Percentiles rank a stretch among this genome's conserved stretches.
Evolutionary conservation across 2,113 vertebrate genomes (phyloP).

Genomic region (Genyomyrus donnyi): DNA sequence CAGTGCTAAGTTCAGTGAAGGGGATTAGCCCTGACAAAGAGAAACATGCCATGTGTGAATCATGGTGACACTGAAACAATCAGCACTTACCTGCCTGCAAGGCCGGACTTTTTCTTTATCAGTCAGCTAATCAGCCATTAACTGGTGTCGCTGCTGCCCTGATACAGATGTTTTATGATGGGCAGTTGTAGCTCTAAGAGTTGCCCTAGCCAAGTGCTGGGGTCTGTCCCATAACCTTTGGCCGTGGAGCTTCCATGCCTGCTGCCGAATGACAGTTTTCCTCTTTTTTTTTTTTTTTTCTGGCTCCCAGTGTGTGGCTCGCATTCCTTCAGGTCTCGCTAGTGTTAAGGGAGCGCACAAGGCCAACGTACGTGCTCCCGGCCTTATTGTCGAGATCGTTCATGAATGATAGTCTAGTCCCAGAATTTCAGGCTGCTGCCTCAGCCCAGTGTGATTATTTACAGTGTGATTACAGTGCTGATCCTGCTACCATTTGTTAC

Average conservation of each 20-base stretch:
- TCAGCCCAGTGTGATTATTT: not conserved
- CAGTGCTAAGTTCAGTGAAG: conserved; percentile 28
- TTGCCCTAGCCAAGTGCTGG: not conserved
- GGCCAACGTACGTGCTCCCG: not conserved
- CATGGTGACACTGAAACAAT: conserved; percentile 26
- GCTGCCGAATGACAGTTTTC: not conserved
- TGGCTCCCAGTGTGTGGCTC: not conserved
- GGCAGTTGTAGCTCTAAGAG: not conserved
- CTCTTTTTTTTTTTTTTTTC: not conserved
- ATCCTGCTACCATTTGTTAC: not conserved
- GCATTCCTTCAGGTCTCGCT: not conserved
- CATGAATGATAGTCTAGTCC: not conserved
- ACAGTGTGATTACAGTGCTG: not conserved
- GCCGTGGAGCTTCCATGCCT: not conserved
- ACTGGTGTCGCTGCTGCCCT: not conserved
- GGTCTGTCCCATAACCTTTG: not conserved
- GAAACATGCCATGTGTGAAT: conserved; percentile 38
- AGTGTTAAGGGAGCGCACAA: not conserved
- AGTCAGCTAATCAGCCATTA: not conserved
- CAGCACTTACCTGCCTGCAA: not conserved
- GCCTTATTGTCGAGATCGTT: not conserved
- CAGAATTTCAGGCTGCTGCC: not conserved
- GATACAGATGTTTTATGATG: not conserved
- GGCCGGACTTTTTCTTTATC: not conserved
- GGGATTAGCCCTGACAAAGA: conserved; percentile 43